Conservation (phyloP, 2,113 vertebrate species). For the Perca flavescens region DNA sequence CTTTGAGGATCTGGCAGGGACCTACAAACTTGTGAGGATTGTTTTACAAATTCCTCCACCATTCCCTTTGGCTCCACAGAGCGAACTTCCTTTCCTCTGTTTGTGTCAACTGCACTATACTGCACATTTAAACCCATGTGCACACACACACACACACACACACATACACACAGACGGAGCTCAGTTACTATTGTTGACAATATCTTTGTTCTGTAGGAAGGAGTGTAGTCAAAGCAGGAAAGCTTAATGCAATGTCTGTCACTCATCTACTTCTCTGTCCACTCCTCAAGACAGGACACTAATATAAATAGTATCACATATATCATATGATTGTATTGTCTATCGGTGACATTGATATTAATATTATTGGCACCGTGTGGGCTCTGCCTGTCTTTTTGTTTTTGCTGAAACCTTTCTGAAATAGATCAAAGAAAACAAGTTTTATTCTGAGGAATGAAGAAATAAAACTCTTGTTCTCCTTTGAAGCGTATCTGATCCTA, state of each 20-base stretch:
- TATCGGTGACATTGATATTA: neutral
- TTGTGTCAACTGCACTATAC: neutral
- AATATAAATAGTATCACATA: neutral
- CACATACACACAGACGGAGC: slow-evolving; percentile 8
- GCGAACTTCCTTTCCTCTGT: slow-evolving; percentile 26
- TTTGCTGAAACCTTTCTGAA: neutral
- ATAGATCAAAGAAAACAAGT: slow-evolving; percentile 10
- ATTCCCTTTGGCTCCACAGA: neutral
- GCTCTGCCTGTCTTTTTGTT: neutral
- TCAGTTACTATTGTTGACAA: slow-evolving; percentile 5
- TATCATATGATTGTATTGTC: neutral
- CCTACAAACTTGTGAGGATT: slow-evolving; percentile 12
- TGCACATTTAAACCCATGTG: neutral
- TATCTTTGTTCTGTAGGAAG: slow-evolving; percentile 11
- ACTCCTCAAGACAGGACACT: neutral
- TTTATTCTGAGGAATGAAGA: slow-evolving; percentile 1
- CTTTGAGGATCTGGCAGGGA: neutral
- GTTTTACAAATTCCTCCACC: slow-evolving; percentile 35
- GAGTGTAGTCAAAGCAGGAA: slow-evolving; percentile 10
- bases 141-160: neutral
- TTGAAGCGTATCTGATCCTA: slow-evolving; percentile 30
- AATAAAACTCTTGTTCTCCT: slow-evolving; percentile 25
- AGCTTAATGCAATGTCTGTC: neutral
- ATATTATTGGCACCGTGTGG: neutral
- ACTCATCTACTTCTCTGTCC: neutral